Conservation (phyloP, 2,113 vertebrate genomes). For the Pygoscelis adeliae region DNA sequence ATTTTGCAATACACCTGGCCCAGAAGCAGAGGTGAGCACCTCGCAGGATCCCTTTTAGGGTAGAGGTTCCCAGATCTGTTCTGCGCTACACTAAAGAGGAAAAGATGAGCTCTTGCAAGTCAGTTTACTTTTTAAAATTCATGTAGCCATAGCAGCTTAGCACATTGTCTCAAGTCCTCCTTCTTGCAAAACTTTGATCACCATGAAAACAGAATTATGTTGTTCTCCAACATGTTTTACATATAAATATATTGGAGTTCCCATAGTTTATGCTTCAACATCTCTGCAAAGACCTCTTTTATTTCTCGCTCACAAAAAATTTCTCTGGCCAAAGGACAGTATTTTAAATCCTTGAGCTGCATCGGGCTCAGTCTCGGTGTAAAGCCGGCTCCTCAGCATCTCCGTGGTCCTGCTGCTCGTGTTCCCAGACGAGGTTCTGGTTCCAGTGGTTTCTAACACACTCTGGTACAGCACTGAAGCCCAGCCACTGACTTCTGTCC, state of each 20-base stretch:
- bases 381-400: not conserved
- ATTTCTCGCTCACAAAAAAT: not conserved
- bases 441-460: not conserved
- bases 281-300: constrained; percentile 36
- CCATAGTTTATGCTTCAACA: constrained; percentile 53
- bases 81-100: not conserved
- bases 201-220: constrained; percentile 58
- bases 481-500: not conserved
- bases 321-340: not conserved
- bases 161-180: constrained; percentile 50
- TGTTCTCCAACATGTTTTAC: constrained; percentile 62
- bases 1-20: not conserved
- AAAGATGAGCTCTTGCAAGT: constrained; percentile 48
- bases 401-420: not conserved
- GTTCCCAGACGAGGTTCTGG: not conserved
- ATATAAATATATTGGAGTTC: constrained; percentile 5
- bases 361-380: not conserved
- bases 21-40: not conserved
- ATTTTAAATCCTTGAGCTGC: not conserved
- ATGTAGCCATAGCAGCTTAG: constrained; percentile 74
- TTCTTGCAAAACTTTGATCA: constrained; percentile 71
- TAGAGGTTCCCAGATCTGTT: not conserved
- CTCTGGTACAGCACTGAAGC: not conserved
- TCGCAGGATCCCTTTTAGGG: not conserved
- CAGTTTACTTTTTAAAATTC: constrained; percentile 71